phyloP scores from a whole-genome alignment of 2,888 invertebrate genomes.

The Conus canariensis region DNA sequence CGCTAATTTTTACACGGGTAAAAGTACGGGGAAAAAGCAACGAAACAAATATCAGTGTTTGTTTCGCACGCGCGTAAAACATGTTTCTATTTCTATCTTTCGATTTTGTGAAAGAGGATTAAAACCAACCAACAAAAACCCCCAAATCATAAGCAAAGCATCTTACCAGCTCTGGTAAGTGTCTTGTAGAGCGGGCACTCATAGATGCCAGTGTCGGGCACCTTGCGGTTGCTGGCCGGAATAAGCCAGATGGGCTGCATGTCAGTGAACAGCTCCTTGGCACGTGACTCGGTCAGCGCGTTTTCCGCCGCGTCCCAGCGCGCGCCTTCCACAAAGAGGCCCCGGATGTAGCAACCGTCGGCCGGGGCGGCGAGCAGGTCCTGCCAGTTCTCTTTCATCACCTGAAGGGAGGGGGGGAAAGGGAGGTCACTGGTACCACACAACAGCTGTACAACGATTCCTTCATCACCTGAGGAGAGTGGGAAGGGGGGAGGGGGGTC shows the following conservation, averaged over 20 bases:
- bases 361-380: conserved; percentile 71
- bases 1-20: no score
- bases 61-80: no score
- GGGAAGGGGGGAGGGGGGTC: no score
- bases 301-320: conserved; percentile 72
- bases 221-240: conserved; percentile 84
- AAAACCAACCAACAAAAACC: not conserved
- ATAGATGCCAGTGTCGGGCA: conserved; percentile 80
- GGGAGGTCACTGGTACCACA: no score
- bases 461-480: no score
- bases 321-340: conserved; percentile 78
- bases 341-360: conserved; percentile 79
- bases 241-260: conserved; percentile 85
- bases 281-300: conserved; percentile 74
- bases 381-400: conserved; percentile 65
- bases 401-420: conserved; percentile 53
- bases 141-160: not conserved
- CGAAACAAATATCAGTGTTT: no score
- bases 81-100: no score
- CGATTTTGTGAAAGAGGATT: no score
- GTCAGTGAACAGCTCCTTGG: conserved; percentile 82
- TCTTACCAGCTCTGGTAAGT: conserved; percentile 81
- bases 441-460: no score
- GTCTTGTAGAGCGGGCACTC: conserved; percentile 86
- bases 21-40: no score